A percentile compares a stretch with the other conserved stretches of the same genome.
These are phyloP conservation scores for Hycleus phaleratus DNA, from an alignment of 1,140 invertebrate genomes.

Conservation along the genomic window DNA sequence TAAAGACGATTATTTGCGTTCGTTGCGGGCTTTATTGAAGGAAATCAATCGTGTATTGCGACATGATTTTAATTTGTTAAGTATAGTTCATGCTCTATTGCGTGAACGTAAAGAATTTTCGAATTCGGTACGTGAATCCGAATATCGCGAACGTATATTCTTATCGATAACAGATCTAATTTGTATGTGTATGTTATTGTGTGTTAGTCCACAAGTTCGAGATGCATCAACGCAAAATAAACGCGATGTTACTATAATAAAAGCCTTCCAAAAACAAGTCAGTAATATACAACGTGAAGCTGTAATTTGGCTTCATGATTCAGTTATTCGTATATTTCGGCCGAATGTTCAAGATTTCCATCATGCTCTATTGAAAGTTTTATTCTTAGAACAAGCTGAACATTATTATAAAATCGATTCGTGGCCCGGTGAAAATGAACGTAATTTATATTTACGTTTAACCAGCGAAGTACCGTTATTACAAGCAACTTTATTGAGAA, in stretches of 20 bases:
- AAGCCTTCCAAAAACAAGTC: constrained; percentile 47
- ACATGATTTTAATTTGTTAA: constrained; percentile 67
- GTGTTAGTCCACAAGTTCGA: constrained; percentile 67
- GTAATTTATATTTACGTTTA: constrained; percentile 67
- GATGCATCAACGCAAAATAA: constrained; percentile 55
- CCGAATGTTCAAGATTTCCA: constrained; percentile 66
- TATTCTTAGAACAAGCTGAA: constrained; percentile 78
- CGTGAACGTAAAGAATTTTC: constrained; percentile 51
- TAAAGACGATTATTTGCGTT: constrained; percentile 83
- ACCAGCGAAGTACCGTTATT: constrained; percentile 81
- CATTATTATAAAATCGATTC: constrained; percentile 87
- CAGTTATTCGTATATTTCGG: constrained; percentile 66
- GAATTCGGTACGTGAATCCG: constrained; percentile 48
- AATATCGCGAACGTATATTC: constrained; percentile 77
- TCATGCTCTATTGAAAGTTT: constrained; percentile 76
- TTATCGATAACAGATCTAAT: constrained; percentile 76
- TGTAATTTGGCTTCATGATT: constrained; percentile 78
- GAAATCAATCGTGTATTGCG: constrained; percentile 81
- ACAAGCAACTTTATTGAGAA: constrained; percentile 72
- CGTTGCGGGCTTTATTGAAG: constrained; percentile 71
- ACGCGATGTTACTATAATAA: constrained; percentile 45
- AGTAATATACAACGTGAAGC: constrained; percentile 73
- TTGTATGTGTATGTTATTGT: constrained; percentile 75
- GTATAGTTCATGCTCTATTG: constrained; percentile 63
- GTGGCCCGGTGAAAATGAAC: constrained; percentile 86